Evolutionary conservation across 2,797 vertebrate species (phyloP), one percentile per base, ranked within the genome.

Genomic region (Pempheris klunzingeri): DNA sequence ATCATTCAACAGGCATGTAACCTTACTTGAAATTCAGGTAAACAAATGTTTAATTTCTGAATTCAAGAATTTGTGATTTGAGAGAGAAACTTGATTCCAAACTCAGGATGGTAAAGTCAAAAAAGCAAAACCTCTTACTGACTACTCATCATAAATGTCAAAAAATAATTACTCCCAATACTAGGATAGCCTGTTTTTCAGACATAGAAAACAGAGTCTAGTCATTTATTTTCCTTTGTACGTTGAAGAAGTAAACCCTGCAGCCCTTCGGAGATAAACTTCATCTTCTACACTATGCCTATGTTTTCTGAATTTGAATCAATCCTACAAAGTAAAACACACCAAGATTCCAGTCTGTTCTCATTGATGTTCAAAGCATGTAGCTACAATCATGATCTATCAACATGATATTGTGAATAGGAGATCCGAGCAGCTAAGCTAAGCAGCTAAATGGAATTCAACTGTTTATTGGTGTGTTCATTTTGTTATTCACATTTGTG

Each of bases 81-180:
- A 83, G 39, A 83, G 80, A 66, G 43, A 73, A 41, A 65, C 17
- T 7, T 77, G 47, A 79, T 86, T 84, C 62, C 54, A 75, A 71
- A 84, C 66, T 80, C 47, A 79, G 69, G 43, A 66, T 72, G 57
- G 78, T 84, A 73, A 82, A 87, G 88, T 84, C 61, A 74, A 71
- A 79, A 78, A 82, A 74, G 9, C 17, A 34, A 67, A 32, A n/a
- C 12, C 8, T 9, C n/a, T 41, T 20, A 24, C 26, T 20, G 12
- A 34, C 54, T 34, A 13, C n/a, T 41, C 18, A 17, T 47, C 47
- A 47, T 10, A 32, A 62, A 38, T 24, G 55, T 63, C 7, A 43
- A 61, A 30, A 22, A 20, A 30, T 11, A 1, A 60, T 50, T 26
- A 57, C 18, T 43, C 14, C 28, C 13, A 8, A 9, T 41, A 18